Evolutionary conservation across 2,888 invertebrate species (phyloP).

Genomic region (Hypomecis punctinalis): DNA sequence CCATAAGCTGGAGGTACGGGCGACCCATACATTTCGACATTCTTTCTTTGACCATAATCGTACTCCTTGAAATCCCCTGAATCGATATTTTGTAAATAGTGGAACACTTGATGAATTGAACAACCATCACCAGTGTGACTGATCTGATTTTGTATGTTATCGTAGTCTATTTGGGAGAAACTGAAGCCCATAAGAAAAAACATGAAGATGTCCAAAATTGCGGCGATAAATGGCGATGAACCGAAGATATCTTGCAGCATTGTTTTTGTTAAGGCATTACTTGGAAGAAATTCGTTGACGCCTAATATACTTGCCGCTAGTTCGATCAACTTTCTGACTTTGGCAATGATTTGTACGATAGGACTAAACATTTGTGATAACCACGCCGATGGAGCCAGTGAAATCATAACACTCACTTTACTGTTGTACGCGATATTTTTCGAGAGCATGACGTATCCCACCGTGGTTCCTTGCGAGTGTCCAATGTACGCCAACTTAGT

Average conservation of each 20-base stretch:
- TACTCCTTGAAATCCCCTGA: constrained; percentile 4
- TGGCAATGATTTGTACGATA: not conserved
- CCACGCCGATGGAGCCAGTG: constrained; percentile 10
- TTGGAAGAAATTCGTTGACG: not conserved
- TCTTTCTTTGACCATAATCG: constrained; percentile 8
- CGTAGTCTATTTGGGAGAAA: not conserved
- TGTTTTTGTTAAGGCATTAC: not conserved
- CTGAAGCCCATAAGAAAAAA: not conserved
- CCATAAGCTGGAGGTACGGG: constrained; percentile 9
- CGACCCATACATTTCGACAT: constrained; percentile 3
- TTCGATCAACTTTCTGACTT: not conserved
- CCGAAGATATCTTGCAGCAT: not conserved
- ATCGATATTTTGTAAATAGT: constrained; percentile 7
- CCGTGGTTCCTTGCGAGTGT: constrained; percentile 18
- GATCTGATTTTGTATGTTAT: constrained; percentile 5
- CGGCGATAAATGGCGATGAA: not conserved
- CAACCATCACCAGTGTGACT: constrained; percentile 10
- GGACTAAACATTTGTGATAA: constrained; percentile 8
- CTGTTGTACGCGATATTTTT: constrained; percentile 8
- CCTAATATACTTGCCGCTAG: not conserved
- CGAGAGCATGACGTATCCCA: constrained; percentile 9
- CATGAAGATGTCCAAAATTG: not conserved
- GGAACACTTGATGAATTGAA: constrained; percentile 9
- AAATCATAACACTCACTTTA: constrained; percentile 7
- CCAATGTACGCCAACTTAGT: constrained; percentile 9